A percentile compares a stretch with the other conserved stretches of the same genome.
phyloP scores from a whole-genome alignment of 2,888 invertebrate genomes.

The Octonoba sinensis region DNA sequence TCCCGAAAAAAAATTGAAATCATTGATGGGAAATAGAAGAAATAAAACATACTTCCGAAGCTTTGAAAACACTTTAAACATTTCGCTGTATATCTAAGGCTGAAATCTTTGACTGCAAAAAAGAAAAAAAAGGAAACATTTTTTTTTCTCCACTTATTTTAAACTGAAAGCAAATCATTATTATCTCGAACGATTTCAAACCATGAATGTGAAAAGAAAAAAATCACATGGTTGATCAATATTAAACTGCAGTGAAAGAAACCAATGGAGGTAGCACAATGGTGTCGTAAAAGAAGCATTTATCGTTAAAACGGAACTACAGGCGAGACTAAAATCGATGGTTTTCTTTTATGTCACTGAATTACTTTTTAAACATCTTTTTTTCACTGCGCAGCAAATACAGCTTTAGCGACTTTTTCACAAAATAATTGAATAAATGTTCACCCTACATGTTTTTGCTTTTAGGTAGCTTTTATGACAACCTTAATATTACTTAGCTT shows the following conservation, averaged over 20 bases:
- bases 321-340: conserved; percentile 41
- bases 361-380: neutral
- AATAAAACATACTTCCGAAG: neutral
- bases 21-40: no score
- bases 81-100: conserved; percentile 25
- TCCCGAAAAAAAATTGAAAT: no score
- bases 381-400: neutral
- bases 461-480: no score
- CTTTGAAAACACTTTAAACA: conserved; percentile 49
- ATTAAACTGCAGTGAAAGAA: conserved; percentile 37
- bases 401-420: neutral
- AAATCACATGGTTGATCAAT: conserved; percentile 40
- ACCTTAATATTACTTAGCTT: no score
- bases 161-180: conserved; percentile 49
- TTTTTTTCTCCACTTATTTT: conserved; percentile 29
- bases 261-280: conserved; percentile 16
- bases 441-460: neutral
- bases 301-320: conserved; percentile 41
- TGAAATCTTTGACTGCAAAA: conserved; percentile 25
- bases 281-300: conserved; percentile 37
- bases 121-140: conserved; percentile 2
- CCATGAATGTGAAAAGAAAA: conserved; percentile 3
- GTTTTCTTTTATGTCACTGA: conserved; percentile 3
- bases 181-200: conserved; percentile 25
- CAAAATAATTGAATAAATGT: neutral